Percentiles rank a stretch among this genome's conserved stretches.
phyloP scores from a whole-genome alignment of 2,888 invertebrate genomes.

The Punctoribates punctum region DNA sequence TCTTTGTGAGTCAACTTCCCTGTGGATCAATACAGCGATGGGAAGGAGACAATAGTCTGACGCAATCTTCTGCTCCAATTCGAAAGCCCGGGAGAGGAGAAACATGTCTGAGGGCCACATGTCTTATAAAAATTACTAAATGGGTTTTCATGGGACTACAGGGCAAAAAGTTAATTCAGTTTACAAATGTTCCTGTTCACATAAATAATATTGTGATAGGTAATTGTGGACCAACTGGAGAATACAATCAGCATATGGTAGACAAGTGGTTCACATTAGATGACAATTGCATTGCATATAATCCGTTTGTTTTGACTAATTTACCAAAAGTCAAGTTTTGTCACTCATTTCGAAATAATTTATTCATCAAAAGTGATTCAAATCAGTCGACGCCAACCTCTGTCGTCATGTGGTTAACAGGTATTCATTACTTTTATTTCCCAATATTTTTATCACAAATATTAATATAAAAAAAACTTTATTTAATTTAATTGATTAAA shows the following conservation, averaged over 20 bases:
- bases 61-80: background rate
- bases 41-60: constrained; percentile 38
- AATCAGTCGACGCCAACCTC: constrained; percentile 18
- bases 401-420: constrained; percentile 20
- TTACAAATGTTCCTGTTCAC: constrained; percentile 32
- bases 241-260: constrained; percentile 12
- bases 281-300: background rate
- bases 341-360: background rate
- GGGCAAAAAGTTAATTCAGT: constrained; percentile 32
- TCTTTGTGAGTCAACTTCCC: constrained; percentile 45
- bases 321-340: constrained; percentile 10
- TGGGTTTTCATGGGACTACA: constrained; percentile 43
- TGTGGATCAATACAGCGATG: constrained; percentile 44
- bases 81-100: constrained; percentile 45
- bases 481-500: no score
- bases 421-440: background rate
- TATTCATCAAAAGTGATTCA: constrained; percentile 5
- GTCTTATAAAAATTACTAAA: constrained; percentile 43
- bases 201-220: constrained; percentile 41
- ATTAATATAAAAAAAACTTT: no score
- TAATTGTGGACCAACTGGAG: constrained; percentile 39
- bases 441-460: no score
- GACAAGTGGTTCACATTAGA: background rate
- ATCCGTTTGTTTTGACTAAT: background rate
- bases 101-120: constrained; percentile 36